These are phyloP conservation scores for Poeciliopsis turneri DNA, from an alignment of 2,797 vertebrate genomes.

Conservation along the genomic window DNA sequence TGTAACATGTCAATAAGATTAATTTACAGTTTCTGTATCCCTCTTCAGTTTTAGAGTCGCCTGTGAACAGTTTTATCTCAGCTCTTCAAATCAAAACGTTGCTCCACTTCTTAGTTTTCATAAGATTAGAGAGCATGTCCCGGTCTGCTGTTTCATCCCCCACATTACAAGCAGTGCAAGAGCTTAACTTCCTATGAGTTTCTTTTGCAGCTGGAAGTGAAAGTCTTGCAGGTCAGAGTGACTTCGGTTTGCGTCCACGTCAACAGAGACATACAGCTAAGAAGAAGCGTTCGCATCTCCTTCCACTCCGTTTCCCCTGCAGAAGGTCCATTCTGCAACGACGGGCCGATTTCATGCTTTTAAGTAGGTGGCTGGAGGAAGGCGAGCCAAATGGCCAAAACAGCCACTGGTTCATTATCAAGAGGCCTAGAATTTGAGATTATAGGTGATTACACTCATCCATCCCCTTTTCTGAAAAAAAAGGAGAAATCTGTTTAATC, in stretches of 20 bases:
- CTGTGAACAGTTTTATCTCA: constrained; percentile 39
- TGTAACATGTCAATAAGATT: neutral
- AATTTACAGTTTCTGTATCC: neutral
- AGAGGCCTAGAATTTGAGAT: constrained; percentile 84
- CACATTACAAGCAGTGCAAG: constrained; percentile 67
- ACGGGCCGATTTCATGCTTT: constrained; percentile 56
- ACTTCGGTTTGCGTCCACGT: constrained; percentile 46
- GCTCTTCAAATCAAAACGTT: constrained; percentile 66
- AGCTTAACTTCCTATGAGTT: constrained; percentile 73
- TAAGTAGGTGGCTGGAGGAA: constrained; percentile 69
- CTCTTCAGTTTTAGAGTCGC: neutral
- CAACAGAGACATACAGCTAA: constrained; percentile 46
- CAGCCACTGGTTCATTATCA: constrained; percentile 77
- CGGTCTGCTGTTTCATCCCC: constrained; percentile 61
- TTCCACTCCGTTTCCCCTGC: constrained; percentile 39
- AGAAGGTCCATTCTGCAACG: constrained; percentile 49
- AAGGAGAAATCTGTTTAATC: constrained; percentile 79
- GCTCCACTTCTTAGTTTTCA: constrained; percentile 71
- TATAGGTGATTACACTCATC: constrained; percentile 83
- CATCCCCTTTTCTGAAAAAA: constrained; percentile 75
- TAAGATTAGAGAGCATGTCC: constrained; percentile 75
- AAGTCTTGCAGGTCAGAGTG: constrained; percentile 66
- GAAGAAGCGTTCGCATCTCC: constrained; percentile 19
- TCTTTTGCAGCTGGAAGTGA: constrained; percentile 74
- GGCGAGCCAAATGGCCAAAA: constrained; percentile 64